Percentiles rank a stretch among this genome's conserved stretches.
These are phyloP conservation scores for Ceratothoa steindachneri DNA, from an alignment of 2,888 invertebrate genomes.

Conservation along the genomic window DNA sequence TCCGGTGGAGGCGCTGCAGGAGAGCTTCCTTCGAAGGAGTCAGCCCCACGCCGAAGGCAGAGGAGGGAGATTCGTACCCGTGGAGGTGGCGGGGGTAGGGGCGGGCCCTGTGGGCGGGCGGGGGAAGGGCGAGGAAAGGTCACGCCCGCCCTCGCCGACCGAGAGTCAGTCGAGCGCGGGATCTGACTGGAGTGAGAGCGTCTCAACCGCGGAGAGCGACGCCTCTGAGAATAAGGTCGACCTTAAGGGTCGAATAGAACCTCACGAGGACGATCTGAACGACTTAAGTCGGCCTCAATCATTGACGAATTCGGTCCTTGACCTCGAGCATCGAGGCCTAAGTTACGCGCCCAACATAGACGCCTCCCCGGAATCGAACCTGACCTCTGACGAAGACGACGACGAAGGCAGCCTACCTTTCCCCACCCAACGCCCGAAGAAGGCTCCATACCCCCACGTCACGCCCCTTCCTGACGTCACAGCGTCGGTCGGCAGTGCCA, in stretches of 20 bases:
- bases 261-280: not conserved
- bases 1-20: conserved; percentile 36
- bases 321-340: not conserved
- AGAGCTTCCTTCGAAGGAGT: conserved; percentile 17
- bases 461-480: conserved; percentile 22
- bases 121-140: conserved; percentile 7
- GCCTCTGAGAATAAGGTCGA: not conserved
- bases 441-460: not conserved
- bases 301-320: not conserved
- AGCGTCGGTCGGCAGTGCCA: conserved; percentile 15
- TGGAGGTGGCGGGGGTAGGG: conserved; percentile 5
- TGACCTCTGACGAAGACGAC: not conserved
- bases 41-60: too few species aligned
- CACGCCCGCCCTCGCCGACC: conserved; percentile 7
- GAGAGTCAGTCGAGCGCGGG: conserved; percentile 8
- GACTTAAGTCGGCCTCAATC: not conserved
- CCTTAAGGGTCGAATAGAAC: not conserved
- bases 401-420: not conserved
- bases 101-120: conserved; percentile 12
- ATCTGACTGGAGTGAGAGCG: not conserved
- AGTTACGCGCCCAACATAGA: not conserved
- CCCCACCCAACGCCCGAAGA: not conserved
- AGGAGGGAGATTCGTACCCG: conserved; percentile 15
- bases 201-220: not conserved
- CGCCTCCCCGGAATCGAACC: not conserved